phyloP scores from a whole-genome alignment of 2,113 vertebrate genomes.

The Rallus limicola region DNA sequence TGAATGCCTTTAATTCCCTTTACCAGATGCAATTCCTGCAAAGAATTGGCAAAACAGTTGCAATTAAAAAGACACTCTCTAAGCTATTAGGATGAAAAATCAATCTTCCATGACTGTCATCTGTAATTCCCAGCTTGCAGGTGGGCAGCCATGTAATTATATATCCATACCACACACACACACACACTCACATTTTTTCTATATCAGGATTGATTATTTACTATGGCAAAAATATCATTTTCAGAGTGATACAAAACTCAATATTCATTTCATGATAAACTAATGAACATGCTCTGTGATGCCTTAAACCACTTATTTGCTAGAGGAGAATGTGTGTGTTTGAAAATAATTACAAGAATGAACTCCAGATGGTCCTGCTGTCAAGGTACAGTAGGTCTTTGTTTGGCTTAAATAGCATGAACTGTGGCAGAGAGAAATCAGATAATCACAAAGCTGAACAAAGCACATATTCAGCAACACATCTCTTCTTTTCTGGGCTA shows the following conservation, averaged over 20 bases:
- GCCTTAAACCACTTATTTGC: neutral
- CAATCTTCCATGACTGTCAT: neutral
- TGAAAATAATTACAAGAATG: constrained; percentile 29
- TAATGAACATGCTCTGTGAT: neutral
- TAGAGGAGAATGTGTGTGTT: neutral
- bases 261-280: neutral
- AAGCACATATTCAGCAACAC: neutral
- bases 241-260: neutral
- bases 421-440: constrained; percentile 8
- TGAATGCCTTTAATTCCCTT: constrained; percentile 22
- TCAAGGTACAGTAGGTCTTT: constrained; percentile 29
- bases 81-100: neutral
- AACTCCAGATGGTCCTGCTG: neutral
- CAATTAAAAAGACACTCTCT: neutral
- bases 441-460: constrained; percentile 17
- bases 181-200: neutral
- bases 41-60: neutral
- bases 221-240: neutral
- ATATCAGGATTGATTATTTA: neutral
- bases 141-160: neutral
- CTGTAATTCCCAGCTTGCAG: neutral
- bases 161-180: neutral
- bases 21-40: constrained; percentile 10
- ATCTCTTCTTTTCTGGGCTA: neutral
- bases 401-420: constrained; percentile 18